Evolutionary conservation across 2,888 invertebrate species (phyloP).

Genomic region (Calameuta pallipes): DNA sequence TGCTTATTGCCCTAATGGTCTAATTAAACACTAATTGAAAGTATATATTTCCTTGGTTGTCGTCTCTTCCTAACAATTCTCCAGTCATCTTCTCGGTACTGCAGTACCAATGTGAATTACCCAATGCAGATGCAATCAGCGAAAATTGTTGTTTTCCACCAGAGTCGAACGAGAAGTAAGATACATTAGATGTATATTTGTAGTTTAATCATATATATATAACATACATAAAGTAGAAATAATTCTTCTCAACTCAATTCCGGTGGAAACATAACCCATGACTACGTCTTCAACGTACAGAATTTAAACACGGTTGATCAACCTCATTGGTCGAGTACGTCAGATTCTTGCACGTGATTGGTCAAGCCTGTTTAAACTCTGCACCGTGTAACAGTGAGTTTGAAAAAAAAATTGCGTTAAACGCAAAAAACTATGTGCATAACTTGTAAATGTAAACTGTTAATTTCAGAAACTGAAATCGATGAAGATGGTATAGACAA

Average conservation of each 20-base stretch:
- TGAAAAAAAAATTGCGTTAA: too few relatives aligned
- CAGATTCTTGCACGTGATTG: neutral
- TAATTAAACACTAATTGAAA: conserved; percentile 57
- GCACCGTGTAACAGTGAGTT: too few relatives aligned
- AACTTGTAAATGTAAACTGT: too few relatives aligned
- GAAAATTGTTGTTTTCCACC: neutral
- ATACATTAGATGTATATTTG: neutral
- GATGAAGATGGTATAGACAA: neutral
- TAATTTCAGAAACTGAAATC: neutral
- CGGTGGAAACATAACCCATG: neutral
- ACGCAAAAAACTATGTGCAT: too few relatives aligned
- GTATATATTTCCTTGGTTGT: conserved; percentile 27
- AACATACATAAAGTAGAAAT: neutral
- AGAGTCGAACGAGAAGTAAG: neutral
- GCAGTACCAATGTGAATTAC: neutral
- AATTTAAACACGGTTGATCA: neutral
- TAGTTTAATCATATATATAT: neutral
- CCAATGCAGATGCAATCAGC: neutral
- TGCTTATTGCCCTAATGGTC: conserved; percentile 48
- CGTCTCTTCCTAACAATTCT: neutral
- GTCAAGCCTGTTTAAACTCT: neutral
- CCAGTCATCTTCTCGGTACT: neutral
- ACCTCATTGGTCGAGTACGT: neutral
- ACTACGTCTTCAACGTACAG: neutral
- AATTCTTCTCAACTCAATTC: neutral